Evolutionary conservation across 2,888 invertebrate genomes (phyloP), one percentile per base, ranked within the genome.

Genomic region (Lymantria dispar): DNA sequence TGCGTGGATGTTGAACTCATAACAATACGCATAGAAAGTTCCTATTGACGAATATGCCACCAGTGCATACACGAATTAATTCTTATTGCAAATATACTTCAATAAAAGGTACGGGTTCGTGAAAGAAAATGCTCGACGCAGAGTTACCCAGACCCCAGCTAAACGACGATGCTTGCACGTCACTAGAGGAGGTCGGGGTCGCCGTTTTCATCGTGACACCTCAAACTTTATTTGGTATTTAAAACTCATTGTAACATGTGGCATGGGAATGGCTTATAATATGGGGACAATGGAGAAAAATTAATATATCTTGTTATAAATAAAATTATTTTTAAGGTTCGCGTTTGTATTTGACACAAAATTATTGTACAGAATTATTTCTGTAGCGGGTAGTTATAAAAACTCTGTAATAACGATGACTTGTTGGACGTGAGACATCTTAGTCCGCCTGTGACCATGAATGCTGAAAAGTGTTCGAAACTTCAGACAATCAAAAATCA

Each of bases 151-250:
- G 7, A 30, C n/a, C n/a, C 45, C 52, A 9, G 29, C 48, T 13
- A 53, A 53, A 12, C 52, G 48, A 3, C 30, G 15, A 15, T 22
- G 45, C 42, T 1, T 11, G 0, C 7, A n/a, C 15, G 3, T 14
- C 0, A 45, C 48, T 29, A 46, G 31, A 22, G 40, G 48, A 10
- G 52, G 42, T 3, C 30, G 46, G 14, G 43, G 46, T n/a, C 14
- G 48, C 33, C 15, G 51, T 12, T 40, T 47, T 48, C 47, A 47
- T 15, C 47, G 46, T n/a, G 44, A 51, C n/a, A 41, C 48, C 11
- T 46, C 50, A 14, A 49, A 46, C 31, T 44, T 45, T 29, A 53
- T 45, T 55, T 43, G 43, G 48, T 53, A 52, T n/a, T 29, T 33
- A 1, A 33, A 1, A 33, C 10, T 10, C 8, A 33, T 10, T 10